Evolutionary conservation across 1,140 invertebrate genomes (phyloP), one percentile per base, ranked within the genome.

Genomic region (Asbolus verrucosus): DNA sequence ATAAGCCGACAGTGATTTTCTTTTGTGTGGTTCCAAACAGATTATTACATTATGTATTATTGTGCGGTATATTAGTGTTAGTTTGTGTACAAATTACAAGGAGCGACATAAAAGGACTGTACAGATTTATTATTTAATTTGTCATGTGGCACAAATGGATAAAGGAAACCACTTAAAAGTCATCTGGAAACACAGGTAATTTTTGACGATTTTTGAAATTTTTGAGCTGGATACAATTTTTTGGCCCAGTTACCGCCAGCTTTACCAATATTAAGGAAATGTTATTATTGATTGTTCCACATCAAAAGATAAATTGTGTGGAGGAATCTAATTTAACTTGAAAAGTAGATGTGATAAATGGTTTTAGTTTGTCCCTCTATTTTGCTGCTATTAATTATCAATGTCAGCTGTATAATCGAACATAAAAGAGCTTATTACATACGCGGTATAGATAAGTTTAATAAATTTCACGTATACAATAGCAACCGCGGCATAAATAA

Each of bases 331-430:
- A 54, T 54, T 54, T 27, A 27, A 54, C 46, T 54, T 54, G 19
- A 54, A n/a, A 54, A 54, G 46, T 54, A 13, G 46, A 54, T 54
- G 21, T 54, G 46, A 54, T 54, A 54, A 54, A 54, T 54, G 46
- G 46, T 27, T 54, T 54, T 54, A 21, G 46, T 54, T 54, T 54
- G 46, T 54, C 21, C 46, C 46, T 54, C 46, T 54, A 54, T 54
- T 54, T 54, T 54, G 11, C 46, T 27, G 46, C 46, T 54, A 54
- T 54, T 54, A 54, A 54, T 54, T 54, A 63, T 27, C 31, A 63
- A 41, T 63, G 61, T 63, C 61, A 63, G 61, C 39, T 63, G 61
- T 41, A 63, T 63, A 63, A 63, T 63, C 33, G 61, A 63, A 39
- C 33, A 63, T 63, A 63, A 63, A 63, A 63, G 33, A 41, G 16